Evolutionary conservation across 2,888 invertebrate species (phyloP).

Genomic region (Iselma pallidipennis): DNA sequence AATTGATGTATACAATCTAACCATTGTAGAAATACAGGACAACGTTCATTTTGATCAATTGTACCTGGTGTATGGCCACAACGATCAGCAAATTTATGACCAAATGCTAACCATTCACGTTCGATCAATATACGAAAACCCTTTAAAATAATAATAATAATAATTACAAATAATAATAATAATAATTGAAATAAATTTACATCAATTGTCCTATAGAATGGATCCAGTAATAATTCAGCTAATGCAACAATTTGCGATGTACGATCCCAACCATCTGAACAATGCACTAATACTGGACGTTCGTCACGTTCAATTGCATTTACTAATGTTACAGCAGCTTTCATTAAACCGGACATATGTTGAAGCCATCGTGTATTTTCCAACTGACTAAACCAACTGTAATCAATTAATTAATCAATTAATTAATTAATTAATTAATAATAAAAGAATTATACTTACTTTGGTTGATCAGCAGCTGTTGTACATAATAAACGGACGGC

Average conservation of each 20-base stretch:
- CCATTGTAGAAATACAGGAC: conserved; percentile 98
- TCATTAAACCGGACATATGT: conserved; percentile 82
- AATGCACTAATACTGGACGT: conserved; percentile 93
- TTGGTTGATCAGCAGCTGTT: conserved; percentile 78
- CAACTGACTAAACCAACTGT: conserved; percentile 85
- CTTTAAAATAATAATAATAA: conserved; percentile 56
- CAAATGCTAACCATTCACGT: conserved; percentile 97
- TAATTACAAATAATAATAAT: neutral
- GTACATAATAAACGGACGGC: conserved; percentile 78
- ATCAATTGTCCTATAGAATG: conserved; percentile 90
- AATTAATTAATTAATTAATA: neutral
- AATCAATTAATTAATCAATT: conserved; percentile 29
- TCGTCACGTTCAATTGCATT: conserved; percentile 79
- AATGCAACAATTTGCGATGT: conserved; percentile 96
- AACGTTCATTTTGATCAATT: conserved; percentile 92
- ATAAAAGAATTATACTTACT: conserved; percentile 59
- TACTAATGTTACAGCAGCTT: conserved; percentile 79
- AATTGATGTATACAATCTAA: conserved; percentile 95
- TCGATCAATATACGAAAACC: conserved; percentile 93
- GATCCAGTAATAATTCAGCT: conserved; percentile 90
- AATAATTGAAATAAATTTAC: conserved; percentile 55
- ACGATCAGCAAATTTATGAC: conserved; percentile 97
- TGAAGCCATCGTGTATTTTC: conserved; percentile 93
- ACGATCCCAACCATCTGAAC: conserved; percentile 99
- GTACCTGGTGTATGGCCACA: conserved; percentile 81